A percentile compares a stretch with the other conserved stretches of the same genome.
Conservation (phyloP, 2,113 vertebrate species). For the Platichthys stellatus region DNA sequence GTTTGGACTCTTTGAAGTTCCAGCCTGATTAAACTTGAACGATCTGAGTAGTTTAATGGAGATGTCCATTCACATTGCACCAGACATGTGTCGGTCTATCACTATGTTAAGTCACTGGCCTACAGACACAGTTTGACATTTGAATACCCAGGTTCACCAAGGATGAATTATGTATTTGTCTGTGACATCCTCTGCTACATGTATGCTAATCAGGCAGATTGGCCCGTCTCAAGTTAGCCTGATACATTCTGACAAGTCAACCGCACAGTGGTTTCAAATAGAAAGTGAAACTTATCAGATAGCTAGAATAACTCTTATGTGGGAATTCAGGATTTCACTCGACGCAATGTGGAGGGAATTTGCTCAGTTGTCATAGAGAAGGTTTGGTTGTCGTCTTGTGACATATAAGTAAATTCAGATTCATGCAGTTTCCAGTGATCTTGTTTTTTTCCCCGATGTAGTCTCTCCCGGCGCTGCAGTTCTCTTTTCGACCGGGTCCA, state of each 20-base stretch:
- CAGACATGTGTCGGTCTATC: background rate
- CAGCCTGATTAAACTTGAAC: slow-evolving; percentile 3
- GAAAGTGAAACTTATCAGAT: slow-evolving; percentile 1
- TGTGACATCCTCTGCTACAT: slow-evolving; percentile 5
- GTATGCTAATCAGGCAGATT: slow-evolving; percentile 15
- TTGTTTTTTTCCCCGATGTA: background rate
- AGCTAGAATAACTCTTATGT: no score
- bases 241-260: background rate
- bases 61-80: background rate
- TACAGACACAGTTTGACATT: slow-evolving; percentile 18
- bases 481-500: background rate
- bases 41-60: background rate
- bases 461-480: background rate
- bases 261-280: slow-evolving; percentile 4
- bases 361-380: no score
- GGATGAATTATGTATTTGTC: slow-evolving; percentile 18
- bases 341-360: background rate
- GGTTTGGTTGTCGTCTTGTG: no score
- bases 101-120: background rate
- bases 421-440: background rate
- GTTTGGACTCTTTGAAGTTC: background rate
- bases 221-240: slow-evolving; percentile 5
- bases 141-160: slow-evolving; percentile 22
- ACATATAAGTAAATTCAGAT: no score
- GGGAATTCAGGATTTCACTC: background rate